Base-by-base conservation (phyloP, 2,888 invertebrate species). In the Sphaerophoria taeniata region DNA sequence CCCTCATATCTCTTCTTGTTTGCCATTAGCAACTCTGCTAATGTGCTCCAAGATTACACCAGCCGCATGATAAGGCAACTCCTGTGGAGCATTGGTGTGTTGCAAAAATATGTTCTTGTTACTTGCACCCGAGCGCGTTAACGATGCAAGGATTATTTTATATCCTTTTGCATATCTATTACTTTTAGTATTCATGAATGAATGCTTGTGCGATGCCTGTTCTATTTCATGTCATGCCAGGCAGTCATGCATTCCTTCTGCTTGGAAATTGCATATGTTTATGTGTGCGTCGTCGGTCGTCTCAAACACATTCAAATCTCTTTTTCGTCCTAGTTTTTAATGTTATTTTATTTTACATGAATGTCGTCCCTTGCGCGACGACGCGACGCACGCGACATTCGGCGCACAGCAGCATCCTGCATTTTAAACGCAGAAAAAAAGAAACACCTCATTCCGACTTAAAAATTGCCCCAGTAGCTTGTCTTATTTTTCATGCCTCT, bases 1-100 rank as follows among this genome's bases (percentile, higher is more conserved):
- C 24, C 24, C 24, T 24, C 24, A 24, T 24, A 24, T 24, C 24
- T 24, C 1, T 24, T 2, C 24, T 24, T 24, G 1, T 24, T 24
- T 80, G 24, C 85, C 81, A 85, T 85, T 81, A 85, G 85, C 73
- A 85, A 81, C 81, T 85, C 81, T 85, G 58, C 81, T 85, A 85
- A 85, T 81, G 85, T 85, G 85, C 70, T 73, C 76, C 81, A 51
- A 76, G 72, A 56, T 80, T 80, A 71, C 55, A 65, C 43, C 24
- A 65, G 60, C 60, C 61, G 56, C 70, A 24, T 55, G 43, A 65
- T 49, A 51, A 6, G 1, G 14, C 34, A n/a, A 6, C 9, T 11
- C 4, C 6, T 6, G 16, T 7, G 9, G 34, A 12, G 47, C 14
- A 47, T 0, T n/a, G 31, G 31, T 65, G 49, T 49, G 43, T 16